phyloP scores from a whole-genome alignment of 1,140 invertebrate species.

The Hyposmocoma kahamanoa region DNA sequence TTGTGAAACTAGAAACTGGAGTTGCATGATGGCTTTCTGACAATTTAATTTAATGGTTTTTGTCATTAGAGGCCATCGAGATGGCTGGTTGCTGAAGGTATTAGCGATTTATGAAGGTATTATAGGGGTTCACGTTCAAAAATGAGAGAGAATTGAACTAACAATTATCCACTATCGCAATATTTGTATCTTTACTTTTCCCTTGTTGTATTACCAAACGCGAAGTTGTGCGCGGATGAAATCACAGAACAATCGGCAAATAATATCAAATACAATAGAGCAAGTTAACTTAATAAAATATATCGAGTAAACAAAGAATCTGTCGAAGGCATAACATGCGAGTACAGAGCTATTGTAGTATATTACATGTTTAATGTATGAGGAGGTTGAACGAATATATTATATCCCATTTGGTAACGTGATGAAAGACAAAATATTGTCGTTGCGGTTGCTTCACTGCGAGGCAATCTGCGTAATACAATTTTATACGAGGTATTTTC shows the following conservation, averaged over 20 bases:
- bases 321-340: conserved; percentile 18
- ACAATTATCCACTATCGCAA: too few species aligned
- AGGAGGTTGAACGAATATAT: conserved; percentile 25
- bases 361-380: conserved; percentile 23
- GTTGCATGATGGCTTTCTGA: conserved; percentile 28
- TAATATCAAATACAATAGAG: conserved; percentile 48
- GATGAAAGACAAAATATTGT: conserved; percentile 37
- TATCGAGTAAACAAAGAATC: conserved; percentile 45
- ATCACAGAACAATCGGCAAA: conserved; percentile 35
- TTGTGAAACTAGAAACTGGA: conserved; percentile 38
- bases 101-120: too few species aligned
- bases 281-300: conserved; percentile 55
- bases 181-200: too few species aligned
- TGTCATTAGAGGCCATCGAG: too few species aligned
- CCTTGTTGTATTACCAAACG: too few species aligned
- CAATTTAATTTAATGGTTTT: too few species aligned
- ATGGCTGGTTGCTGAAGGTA: too few species aligned
- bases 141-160: too few species aligned
- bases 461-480: conserved; percentile 25
- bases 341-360: background rate
- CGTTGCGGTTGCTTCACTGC: conserved; percentile 24
- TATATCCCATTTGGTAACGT: conserved; percentile 29
- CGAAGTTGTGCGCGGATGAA: too few species aligned
- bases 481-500: background rate
- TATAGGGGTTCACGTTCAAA: too few species aligned